Percentiles rank a stretch among this genome's conserved stretches.
These are phyloP conservation scores for Tyto alba DNA, from an alignment of 2,113 vertebrate species.

Conservation along the genomic window DNA sequence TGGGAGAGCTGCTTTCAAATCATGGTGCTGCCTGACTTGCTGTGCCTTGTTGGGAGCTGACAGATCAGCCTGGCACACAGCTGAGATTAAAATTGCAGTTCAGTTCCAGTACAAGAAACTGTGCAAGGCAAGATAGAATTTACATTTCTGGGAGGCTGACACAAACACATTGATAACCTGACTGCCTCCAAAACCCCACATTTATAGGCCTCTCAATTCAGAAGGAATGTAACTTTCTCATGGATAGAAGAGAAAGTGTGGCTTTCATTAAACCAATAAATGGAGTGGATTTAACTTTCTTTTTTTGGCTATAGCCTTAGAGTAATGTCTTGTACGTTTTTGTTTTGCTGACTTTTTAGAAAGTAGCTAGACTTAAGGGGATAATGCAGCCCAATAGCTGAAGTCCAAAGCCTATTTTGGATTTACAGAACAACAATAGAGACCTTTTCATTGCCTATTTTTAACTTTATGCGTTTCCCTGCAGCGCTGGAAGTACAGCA, in stretches of 20 bases:
- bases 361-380: background rate
- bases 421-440: background rate
- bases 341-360: background rate
- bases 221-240: background rate
- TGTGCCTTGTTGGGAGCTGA: background rate
- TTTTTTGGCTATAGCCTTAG: background rate
- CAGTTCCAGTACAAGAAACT: background rate
- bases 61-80: background rate
- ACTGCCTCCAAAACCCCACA: fast-evolving
- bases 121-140: background rate
- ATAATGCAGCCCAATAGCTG: background rate
- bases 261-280: background rate
- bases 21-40: background rate
- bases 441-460: background rate
- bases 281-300: background rate
- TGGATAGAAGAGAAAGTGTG: background rate
- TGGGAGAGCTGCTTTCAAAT: background rate
- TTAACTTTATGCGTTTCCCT: background rate
- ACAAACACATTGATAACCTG: background rate
- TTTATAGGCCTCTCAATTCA: background rate
- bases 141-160: background rate
- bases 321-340: background rate
- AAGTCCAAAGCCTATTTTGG: background rate
- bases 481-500: background rate
- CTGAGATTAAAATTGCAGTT: background rate